Conservation (phyloP, 2,797 vertebrate genomes). For the Leptoclinus maculatus region DNA sequence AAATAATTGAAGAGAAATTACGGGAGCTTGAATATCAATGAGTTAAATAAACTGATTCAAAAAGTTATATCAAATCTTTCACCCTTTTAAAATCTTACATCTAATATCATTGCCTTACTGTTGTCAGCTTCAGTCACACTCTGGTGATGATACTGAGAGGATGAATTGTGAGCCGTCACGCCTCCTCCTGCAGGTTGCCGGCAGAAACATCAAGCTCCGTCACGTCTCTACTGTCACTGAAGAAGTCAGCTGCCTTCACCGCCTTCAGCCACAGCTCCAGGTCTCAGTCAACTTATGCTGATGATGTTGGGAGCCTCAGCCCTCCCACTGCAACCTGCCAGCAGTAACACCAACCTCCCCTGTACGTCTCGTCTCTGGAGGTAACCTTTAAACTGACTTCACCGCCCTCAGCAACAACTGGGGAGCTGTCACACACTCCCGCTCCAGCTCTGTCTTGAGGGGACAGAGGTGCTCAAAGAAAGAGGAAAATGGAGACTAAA, state of each 20-base stretch:
- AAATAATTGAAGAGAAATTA: not conserved
- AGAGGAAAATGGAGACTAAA: constrained; percentile 11
- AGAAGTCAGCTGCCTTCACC: not conserved
- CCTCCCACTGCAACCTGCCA: constrained; percentile 13
- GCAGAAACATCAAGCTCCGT: constrained; percentile 13
- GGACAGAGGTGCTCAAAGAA: constrained; percentile 13
- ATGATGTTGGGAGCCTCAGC: not conserved
- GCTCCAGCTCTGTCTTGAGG: constrained; percentile 31
- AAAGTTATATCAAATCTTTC: not conserved
- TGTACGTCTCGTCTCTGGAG: constrained; percentile 5
- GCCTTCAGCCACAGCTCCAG: constrained; percentile 8
- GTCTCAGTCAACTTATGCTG: not conserved
- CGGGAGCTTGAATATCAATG: not conserved
- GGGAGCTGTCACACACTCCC: constrained; percentile 14
- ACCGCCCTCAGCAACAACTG: not conserved
- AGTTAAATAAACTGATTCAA: not conserved
- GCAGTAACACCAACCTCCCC: constrained; percentile 5
- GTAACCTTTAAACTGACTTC: constrained; percentile 24
- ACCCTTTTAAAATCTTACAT: not conserved
- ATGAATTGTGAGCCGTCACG: not conserved
- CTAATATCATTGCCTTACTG: constrained; percentile 7
- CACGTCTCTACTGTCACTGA: constrained; percentile 33
- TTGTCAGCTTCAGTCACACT: constrained; percentile 25
- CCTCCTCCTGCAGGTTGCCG: constrained; percentile 2
- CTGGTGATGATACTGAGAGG: not conserved